Conservation (phyloP, 2,113 vertebrate genomes). For the Bagarius yarrelli region DNA sequence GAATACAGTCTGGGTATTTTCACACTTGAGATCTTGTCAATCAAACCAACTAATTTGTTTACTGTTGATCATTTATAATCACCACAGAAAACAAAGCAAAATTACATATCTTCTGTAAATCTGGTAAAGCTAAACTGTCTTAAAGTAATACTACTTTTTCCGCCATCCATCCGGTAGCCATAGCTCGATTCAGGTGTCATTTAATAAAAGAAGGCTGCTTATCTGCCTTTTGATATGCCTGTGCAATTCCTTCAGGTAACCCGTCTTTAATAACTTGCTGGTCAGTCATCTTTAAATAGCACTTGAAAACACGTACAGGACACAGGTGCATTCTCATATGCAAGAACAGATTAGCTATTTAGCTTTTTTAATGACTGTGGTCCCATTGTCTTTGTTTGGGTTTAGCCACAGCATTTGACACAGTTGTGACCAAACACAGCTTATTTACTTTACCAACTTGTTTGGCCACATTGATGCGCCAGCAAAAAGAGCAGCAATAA, state of each 20-base stretch:
- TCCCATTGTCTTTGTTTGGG: not conserved
- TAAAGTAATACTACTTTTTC: not conserved
- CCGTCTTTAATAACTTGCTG: not conserved
- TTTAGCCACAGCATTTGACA: not conserved
- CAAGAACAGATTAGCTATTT: not conserved
- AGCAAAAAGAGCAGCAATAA: not conserved
- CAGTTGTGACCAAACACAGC: not conserved
- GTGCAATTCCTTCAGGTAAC: not conserved
- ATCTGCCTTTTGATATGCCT: not conserved
- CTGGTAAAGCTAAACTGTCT: not conserved
- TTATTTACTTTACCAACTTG: not conserved
- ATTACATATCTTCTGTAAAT: not conserved
- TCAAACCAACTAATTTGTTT: not conserved
- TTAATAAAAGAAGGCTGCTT: not conserved
- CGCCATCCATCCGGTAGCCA: not conserved
- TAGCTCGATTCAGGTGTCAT: not conserved
- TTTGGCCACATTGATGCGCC: not conserved
- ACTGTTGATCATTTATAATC: not conserved
- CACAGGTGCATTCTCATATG: not conserved
- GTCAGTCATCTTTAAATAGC: not conserved
- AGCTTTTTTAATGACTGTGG: not conserved
- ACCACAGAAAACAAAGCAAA: not conserved
- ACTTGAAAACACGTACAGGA: not conserved
- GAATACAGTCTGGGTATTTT: conserved; percentile 1
- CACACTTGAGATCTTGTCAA: not conserved